These are phyloP conservation scores for Thysanoteuthis rhombus DNA, from an alignment of 2,888 invertebrate genomes.

Conservation along the genomic window DNA sequence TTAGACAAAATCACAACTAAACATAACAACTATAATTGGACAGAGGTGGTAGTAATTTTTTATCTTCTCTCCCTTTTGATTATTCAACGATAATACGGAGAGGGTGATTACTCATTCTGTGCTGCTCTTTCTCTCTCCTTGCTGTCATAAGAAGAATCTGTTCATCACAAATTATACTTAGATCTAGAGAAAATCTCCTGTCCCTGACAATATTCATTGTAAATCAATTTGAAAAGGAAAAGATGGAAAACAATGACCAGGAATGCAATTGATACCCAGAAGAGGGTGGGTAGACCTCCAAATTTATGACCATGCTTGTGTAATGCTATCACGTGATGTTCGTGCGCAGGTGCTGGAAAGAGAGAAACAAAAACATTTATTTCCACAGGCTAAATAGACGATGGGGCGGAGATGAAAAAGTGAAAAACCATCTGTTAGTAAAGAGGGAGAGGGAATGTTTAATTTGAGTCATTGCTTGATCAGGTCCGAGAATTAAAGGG, in stretches of 20 bases:
- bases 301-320: conserved; percentile 90
- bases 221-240: conserved; percentile 89
- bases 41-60: background rate
- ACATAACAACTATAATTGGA: no score
- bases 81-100: background rate
- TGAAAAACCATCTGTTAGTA: no score
- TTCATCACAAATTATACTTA: conserved; percentile 13
- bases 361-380: background rate
- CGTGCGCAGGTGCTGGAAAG: conserved; percentile 83
- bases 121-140: background rate
- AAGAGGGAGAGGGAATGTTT: no score
- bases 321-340: conserved; percentile 87
- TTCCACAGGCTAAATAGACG: no score
- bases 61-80: background rate
- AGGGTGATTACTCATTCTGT: background rate
- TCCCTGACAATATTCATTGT: conserved; percentile 82
- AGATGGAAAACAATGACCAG: conserved; percentile 90
- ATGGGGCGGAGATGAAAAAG: no score
- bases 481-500: no score
- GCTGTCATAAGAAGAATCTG: background rate
- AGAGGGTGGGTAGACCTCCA: conserved; percentile 88
- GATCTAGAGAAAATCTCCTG: conserved; percentile 41
- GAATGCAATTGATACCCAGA: conserved; percentile 90
- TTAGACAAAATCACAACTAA: no score
- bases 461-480: no score